Evolutionary conservation across 2,113 vertebrate species (phyloP), one percentile per base, ranked within the genome.

Genomic region (human (Homo sapiens)): DNA sequence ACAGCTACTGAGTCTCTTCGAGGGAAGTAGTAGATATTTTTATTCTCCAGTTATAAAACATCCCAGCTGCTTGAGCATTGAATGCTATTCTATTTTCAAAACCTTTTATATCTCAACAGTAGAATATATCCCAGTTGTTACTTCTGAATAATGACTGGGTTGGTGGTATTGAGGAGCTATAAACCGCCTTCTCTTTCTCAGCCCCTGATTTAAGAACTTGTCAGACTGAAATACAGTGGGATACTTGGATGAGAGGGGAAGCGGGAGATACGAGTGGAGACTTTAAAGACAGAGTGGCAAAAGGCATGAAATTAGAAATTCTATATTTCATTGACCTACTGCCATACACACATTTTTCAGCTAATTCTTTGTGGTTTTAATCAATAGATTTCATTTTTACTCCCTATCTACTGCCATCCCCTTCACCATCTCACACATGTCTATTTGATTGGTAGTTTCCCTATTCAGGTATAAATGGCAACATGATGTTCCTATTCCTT

Each of bases 21-120:
- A 86, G 23, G 52, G 73, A 97, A 89, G 68, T 83, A 76, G 96
- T 96, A 95, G 79, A 79, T 89, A 92, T 61, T 96, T 96, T 96
- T 97, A 95, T 97, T 50, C 10, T 59, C 16, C n/a, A 80, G 93
- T 92, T 95, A 72, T 96, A 94, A 97, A 96, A 82, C 35, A 93
- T 79, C 68, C 68, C 79, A 96, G 93, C 55, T 83, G 86, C 83
- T 95, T 79, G 88, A 85, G 89, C 52, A 70, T 25, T 27, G 57
- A 87, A 57, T 64, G 18, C 73, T 79, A 94, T 11, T 89, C 81
- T 97, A 81, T 95, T 94, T 95, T 95, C 55, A 86, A 89, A 97
- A 89, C 52, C 73, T 32, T 66, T 85, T 87, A 43, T 94, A 76
- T 96, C 66, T 91, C 78, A 68, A 40, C 35, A 40, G 85, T 78